Evolutionary conservation across 1,140 invertebrate species (phyloP), one percentile per base, ranked within the genome.

Genomic region (Drosophila funebris): DNA sequence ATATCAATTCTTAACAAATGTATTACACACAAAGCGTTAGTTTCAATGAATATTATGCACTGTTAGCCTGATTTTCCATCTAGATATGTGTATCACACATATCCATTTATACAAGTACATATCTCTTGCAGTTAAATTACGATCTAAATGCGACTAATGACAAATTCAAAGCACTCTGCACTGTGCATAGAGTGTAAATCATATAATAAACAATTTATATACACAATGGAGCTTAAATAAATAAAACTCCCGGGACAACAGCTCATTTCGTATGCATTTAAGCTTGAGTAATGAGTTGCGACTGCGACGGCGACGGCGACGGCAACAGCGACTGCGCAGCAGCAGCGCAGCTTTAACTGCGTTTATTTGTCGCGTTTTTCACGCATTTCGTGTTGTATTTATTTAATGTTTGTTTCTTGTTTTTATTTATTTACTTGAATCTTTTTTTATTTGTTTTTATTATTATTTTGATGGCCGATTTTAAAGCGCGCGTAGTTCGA

Each of bases 191-290:
- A 43, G 68, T 67, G 62, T 72, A 72, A 67, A 72, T 72, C 69
- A 72, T 72, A 58, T 78, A 53, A 75, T 78, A 54, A 75, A 75
- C 61, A 63, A 76, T 83, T 83, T 83, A 81, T 83, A 57, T 18
- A 66, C 61, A 68, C 64, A 72, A 48, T 60, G 33, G 9, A 57
- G 54, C 56, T 84, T 76, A 76, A 85, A 80, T 73, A 85, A 80
- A 68, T 56, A 73, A 73, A 73, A 73, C 56, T 73, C 37, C 54
- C 60, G 48, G 70, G 75, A 72, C 43, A 53, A 79, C 41, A 76
- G 54, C 73, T 85, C 78, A 75, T 85, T 85, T 85, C 73, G 66
- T 87, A 85, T 85, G 82, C 81, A 85, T 78, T 85, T 87, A 87
- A 85, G 79, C 82, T 80, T 77, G 76, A 81, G 64, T 84, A 85